Percentiles rank a stretch among this genome's conserved stretches.
phyloP scores from a whole-genome alignment of 1,140 invertebrate species.

The Leptinotarsa lineolata region DNA sequence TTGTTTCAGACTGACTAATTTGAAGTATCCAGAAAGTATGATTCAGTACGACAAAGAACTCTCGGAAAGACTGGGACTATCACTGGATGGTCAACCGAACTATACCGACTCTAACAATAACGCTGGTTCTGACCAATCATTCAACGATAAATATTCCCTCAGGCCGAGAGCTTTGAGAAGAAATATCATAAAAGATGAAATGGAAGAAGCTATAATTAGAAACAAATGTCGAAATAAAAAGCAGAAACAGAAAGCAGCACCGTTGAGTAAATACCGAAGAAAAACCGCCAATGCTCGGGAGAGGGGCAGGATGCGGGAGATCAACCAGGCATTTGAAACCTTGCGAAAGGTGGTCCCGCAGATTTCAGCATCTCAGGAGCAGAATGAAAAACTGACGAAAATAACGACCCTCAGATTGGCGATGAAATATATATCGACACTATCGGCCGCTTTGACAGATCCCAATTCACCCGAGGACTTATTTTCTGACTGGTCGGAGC shows the following conservation, averaged over 20 bases:
- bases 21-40: constrained; percentile 29
- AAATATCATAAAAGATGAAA: constrained; percentile 38
- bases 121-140: constrained; percentile 35
- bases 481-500: constrained; percentile 48
- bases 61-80: constrained; percentile 47
- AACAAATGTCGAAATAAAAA: constrained; percentile 40
- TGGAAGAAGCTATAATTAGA: constrained; percentile 15
- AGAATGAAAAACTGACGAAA: constrained; percentile 81
- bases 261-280: constrained; percentile 85
- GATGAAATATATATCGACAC: constrained; percentile 82
- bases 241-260: constrained; percentile 73
- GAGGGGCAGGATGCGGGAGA: constrained; percentile 83
- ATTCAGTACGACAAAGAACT: constrained; percentile 49
- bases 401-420: constrained; percentile 83
- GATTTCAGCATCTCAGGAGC: constrained; percentile 54
- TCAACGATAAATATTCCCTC: constrained; percentile 53
- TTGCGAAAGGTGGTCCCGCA: constrained; percentile 75
- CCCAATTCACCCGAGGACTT: constrained; percentile 31
- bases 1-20: background rate
- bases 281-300: constrained; percentile 90
- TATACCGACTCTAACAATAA: constrained; percentile 45
- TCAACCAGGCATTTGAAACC: constrained; percentile 84
- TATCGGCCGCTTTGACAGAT: constrained; percentile 57
- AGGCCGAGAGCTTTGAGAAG: constrained; percentile 50
- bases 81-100: constrained; percentile 7